Conservation (phyloP, 2,113 vertebrate species). For the Otocyon megalotis region DNA sequence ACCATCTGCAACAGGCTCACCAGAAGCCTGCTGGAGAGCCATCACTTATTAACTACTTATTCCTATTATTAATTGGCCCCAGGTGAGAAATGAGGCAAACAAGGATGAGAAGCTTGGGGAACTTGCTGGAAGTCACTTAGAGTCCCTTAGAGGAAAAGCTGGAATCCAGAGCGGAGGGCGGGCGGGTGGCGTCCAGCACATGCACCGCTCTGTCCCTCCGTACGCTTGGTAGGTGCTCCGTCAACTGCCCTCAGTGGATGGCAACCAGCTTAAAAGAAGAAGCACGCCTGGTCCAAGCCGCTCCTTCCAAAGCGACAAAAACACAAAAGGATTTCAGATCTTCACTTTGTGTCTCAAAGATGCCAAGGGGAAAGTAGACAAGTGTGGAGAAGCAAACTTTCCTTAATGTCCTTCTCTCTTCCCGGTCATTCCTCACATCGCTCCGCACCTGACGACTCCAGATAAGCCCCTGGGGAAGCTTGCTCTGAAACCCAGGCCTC, state of each 20-base stretch:
- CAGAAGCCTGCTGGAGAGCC: neutral
- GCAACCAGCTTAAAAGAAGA: accelerated
- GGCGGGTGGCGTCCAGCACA: neutral
- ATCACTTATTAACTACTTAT: neutral
- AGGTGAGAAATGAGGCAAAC: neutral
- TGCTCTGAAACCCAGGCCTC: neutral
- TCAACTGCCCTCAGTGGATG: accelerated
- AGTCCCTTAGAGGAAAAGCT: neutral
- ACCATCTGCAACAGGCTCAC: neutral
- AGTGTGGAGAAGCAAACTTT: accelerated
- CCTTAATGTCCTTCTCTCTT: too few relatives aligned
- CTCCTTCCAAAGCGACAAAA: neutral
- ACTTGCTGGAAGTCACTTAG: neutral
- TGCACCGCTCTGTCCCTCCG: neutral
- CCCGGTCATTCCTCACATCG: accelerated
- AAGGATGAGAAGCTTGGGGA: neutral
- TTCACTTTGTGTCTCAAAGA: neutral
- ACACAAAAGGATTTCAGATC: neutral
- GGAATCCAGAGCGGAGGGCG: neutral
- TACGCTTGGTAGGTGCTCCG: accelerated
- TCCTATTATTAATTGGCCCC: neutral
- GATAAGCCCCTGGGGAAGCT: accelerated
- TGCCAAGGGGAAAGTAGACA: neutral
- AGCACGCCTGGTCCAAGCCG: accelerated
- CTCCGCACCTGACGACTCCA: neutral